Base-by-base conservation (phyloP, 30 jellyfish, hydroid and myxozoan genomes). In the Aurelia sp. region DNA sequence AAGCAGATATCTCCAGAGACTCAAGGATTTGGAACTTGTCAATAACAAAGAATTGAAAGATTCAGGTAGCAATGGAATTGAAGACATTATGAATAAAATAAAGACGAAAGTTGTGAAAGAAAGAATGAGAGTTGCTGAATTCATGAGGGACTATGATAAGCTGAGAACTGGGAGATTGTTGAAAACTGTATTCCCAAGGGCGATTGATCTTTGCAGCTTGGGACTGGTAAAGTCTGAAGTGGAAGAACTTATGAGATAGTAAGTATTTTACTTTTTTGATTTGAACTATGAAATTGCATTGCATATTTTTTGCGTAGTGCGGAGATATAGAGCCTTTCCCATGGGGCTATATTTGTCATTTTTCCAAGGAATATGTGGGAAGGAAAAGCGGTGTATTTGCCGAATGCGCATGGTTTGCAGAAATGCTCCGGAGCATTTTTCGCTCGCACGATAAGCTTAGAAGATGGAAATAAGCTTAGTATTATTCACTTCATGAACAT, bases 141-240 rank as follows among this genome's bases (percentile, higher is more conserved):
- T 92, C 81, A 84, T 92, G 96, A 86, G 67, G 51, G 98, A 92
- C 75, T 92, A 86, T 67, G 98, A 92, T 78, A 92, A 92, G 62
- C 84, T 92, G 79, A 71, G 98, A 40, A 81, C 98, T 2, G 98
- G 98, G 8, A 44, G 96, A 57, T 41, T 92, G 71, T 64, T 92
- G 68, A 92, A 92, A 78, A 92, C 87, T 65, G 84, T 74, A 60
- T 92, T 92, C 74, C 98, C 98, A 3, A 86, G 98, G 21, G 98
- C 98, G 22, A 69, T 92, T 59, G 96, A 92, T 74, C 81, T 92
- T 23, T 92, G 96, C 63, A 66, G 84, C 23, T 55, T 92, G 72
- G 95, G 95, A 20, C 84, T 92, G 62, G 88, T 91, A 55, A 85
- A 75, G 35, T 52, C 82, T 17, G 98, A 92, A 33, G 90, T 86